Conservation (phyloP, 1,140 invertebrate species). For the Drepana arcuata region DNA sequence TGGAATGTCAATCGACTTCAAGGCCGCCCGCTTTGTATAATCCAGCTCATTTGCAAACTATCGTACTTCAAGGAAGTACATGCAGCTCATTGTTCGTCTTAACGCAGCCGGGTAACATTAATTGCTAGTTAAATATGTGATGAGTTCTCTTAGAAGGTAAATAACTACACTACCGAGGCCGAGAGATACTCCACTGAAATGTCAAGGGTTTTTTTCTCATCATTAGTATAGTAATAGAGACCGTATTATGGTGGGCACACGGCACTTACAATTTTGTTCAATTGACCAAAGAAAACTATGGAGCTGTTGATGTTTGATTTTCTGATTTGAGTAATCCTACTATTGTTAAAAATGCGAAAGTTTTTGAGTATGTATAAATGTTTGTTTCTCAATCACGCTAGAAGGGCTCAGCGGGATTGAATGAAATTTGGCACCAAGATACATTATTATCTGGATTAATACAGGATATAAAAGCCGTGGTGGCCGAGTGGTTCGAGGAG, state of each 20-base stretch:
- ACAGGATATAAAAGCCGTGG: too few species aligned
- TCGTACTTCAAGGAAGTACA: constrained; percentile 14
- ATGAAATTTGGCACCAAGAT: too few species aligned
- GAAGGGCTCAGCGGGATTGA: too few species aligned
- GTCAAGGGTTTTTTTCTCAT: constrained; percentile 52
- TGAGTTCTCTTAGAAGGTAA: constrained; percentile 44
- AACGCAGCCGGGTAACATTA: constrained; percentile 29
- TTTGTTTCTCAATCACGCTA: too few species aligned
- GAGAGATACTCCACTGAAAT: constrained; percentile 43
- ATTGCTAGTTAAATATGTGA: constrained; percentile 41
- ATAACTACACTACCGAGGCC: constrained; percentile 48
- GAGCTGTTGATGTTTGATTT: not conserved
- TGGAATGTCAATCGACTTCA: constrained; percentile 53
- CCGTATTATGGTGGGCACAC: constrained; percentile 12
- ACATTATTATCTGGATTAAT: too few species aligned
- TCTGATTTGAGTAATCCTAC: too few species aligned
- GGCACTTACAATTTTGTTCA: constrained; percentile 6
- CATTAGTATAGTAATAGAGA: constrained; percentile 14
- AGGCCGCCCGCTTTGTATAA: constrained; percentile 49
- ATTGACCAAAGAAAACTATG: constrained; percentile 1
- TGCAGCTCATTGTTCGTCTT: constrained; percentile 16
- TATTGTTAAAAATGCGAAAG: too few species aligned
- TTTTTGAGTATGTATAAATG: too few species aligned
- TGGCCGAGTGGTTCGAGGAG: too few species aligned
- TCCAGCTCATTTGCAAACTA: constrained; percentile 24